Percentiles rank a stretch among this genome's conserved stretches.
Evolutionary conservation across 1,140 invertebrate species (phyloP).

Genomic region (Bombyx mandarina): DNA sequence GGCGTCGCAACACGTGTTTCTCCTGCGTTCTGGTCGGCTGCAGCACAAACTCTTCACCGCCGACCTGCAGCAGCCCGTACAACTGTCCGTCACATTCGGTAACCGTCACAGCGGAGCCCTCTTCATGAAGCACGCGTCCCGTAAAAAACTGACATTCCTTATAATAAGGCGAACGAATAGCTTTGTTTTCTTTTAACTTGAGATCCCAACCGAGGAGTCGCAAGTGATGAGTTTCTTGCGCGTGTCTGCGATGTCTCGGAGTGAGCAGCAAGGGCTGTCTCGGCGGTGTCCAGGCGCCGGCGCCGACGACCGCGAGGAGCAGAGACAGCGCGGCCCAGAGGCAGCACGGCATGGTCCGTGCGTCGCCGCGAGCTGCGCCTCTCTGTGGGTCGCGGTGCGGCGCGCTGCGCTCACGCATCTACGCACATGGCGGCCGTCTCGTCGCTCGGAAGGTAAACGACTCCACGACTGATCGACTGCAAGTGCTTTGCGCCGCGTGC

Average conservation of each 20-base stretch:
- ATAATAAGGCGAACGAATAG: constrained; percentile 56
- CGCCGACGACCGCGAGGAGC: constrained; percentile 18
- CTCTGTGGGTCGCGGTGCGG: constrained; percentile 38
- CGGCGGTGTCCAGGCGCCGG: constrained; percentile 32
- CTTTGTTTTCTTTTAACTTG: constrained; percentile 50
- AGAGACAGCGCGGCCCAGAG: constrained; percentile 48
- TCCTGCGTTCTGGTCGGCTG: constrained; percentile 38
- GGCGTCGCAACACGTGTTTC: constrained; percentile 44
- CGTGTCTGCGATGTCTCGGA: constrained; percentile 22
- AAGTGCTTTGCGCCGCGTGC: constrained; percentile 40
- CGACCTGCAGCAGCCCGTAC: constrained; percentile 54
- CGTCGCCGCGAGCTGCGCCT: constrained; percentile 50
- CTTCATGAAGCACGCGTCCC: constrained; percentile 42
- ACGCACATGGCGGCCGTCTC: constrained; percentile 64
- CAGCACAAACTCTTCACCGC: constrained; percentile 48
- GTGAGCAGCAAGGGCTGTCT: constrained; percentile 21
- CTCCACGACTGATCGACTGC: constrained; percentile 58
- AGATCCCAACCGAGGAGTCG: constrained; percentile 54
- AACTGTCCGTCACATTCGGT: constrained; percentile 56
- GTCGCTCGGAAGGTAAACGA: constrained; percentile 65
- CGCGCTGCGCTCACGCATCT: constrained; percentile 56
- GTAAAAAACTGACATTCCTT: constrained; percentile 58
- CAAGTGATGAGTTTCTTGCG: constrained; percentile 31
- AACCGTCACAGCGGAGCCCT: constrained; percentile 43
- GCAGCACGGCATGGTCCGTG: constrained; percentile 60